Base-by-base conservation (phyloP, 30 jellyfish, hydroid and myxozoan species). In the Chironex yamaguchii region DNA sequence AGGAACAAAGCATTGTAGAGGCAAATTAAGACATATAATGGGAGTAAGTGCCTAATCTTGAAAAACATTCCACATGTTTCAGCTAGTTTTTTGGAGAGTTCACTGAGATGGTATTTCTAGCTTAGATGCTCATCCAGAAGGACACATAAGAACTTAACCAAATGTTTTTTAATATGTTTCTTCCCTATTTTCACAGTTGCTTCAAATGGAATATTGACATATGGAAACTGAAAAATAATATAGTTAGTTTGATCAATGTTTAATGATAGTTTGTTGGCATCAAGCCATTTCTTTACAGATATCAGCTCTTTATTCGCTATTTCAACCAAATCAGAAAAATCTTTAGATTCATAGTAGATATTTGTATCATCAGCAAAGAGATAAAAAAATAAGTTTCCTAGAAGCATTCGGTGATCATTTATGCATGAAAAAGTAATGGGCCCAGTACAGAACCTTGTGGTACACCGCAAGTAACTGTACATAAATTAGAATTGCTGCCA, bases 381-480 rank as follows among this genome's bases (percentile, higher is more conserved):
- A 35, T 29, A 32, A 32, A 29, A 70, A 70, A 35, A 32, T 29
- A 70, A 70, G 83, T 70, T 33, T 70, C 26, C 35, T 32, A 70
- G 83, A 70, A 13, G 79, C 68, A 29, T 70, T 70, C 2, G 71
- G 68, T 2, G 35, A 32, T 29, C n/a, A 70, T 70, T 22, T 70
- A 70, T 9, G 35, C 12, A 12, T 29, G 68, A 26, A 29, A 70
- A 29, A 70, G 83, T 70, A 70, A 35, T 32, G 83, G 83, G 28
- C 83, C 83, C 83, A 70, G 26, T 32, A 33, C 71, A 29, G 83
- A 70, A 29, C 83, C 83, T 70, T 70, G 83, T 13, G 83, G 83
- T 21, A 70, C 83, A 29, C 80, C 83, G 27, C 83, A 62, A 67
- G 67, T 67, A 67, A 67, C 36, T 67, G 81, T 31, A 67, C 33